Conservation (phyloP, 2,113 vertebrate genomes). For the Struthidea cinerea region DNA sequence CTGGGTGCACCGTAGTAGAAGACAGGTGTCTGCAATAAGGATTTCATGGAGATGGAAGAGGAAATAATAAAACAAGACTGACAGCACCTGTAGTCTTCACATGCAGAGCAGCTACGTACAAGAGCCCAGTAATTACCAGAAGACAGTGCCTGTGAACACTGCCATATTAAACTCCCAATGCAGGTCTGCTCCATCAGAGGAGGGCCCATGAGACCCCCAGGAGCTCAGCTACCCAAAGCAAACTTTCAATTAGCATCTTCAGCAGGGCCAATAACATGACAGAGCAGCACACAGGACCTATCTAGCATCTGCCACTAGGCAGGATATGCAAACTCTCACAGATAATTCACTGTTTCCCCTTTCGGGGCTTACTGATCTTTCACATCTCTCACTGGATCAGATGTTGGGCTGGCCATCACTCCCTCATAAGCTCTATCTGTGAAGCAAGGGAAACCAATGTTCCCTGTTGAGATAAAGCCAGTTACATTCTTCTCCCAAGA, state of each 20-base stretch:
- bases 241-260: background rate
- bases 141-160: background rate
- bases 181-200: background rate
- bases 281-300: background rate
- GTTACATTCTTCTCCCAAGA: background rate
- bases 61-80: background rate
- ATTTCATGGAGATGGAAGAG: background rate
- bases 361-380: background rate
- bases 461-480: background rate
- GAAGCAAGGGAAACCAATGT: background rate
- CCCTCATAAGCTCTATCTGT: background rate
- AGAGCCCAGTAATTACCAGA: background rate
- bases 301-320: background rate
- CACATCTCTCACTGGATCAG: background rate
- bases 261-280: background rate
- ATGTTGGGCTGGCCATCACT: background rate
- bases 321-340: background rate
- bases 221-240: background rate
- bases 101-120: background rate
- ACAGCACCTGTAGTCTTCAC: background rate
- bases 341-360: background rate
- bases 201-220: background rate
- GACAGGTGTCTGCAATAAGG: background rate
- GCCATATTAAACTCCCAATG: background rate
- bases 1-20: background rate